phyloP scores from a whole-genome alignment of 2,797 vertebrate species.

The Fringilla coelebs region DNA sequence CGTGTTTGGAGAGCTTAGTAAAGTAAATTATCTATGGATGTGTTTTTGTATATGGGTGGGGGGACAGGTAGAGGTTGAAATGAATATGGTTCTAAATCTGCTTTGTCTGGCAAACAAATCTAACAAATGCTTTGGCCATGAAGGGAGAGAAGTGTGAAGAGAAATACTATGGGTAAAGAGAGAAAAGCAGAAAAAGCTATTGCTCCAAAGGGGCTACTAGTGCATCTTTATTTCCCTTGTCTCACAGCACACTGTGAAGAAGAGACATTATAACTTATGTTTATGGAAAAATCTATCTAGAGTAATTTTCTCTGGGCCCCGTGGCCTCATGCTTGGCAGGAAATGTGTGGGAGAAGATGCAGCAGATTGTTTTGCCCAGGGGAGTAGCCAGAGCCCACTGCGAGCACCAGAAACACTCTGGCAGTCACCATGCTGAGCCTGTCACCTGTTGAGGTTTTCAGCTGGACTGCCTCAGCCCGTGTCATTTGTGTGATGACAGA shows the following conservation, averaged over 20 bases:
- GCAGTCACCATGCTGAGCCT: not conserved
- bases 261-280: not conserved
- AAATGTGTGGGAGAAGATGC: constrained; percentile 6
- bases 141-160: not conserved
- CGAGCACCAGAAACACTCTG: not conserved
- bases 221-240: not conserved
- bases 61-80: not conserved
- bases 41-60: not conserved
- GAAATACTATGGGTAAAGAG: not conserved
- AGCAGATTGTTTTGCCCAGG: not conserved
- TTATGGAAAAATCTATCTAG: constrained; percentile 5
- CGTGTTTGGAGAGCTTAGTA: not conserved
- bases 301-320: not conserved
- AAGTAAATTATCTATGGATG: not conserved
- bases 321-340: not conserved
- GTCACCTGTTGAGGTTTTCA: not conserved
- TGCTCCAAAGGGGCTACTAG: not conserved
- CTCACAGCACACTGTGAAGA: not conserved
- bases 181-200: not conserved
- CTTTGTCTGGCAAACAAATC: not conserved
- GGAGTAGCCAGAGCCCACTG: not conserved
- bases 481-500: not conserved
- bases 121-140: not conserved
- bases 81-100: not conserved
- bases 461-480: accelerated